Conservation (phyloP, 1,140 invertebrate species). For the Bursaphelenchus mucronatus region DNA sequence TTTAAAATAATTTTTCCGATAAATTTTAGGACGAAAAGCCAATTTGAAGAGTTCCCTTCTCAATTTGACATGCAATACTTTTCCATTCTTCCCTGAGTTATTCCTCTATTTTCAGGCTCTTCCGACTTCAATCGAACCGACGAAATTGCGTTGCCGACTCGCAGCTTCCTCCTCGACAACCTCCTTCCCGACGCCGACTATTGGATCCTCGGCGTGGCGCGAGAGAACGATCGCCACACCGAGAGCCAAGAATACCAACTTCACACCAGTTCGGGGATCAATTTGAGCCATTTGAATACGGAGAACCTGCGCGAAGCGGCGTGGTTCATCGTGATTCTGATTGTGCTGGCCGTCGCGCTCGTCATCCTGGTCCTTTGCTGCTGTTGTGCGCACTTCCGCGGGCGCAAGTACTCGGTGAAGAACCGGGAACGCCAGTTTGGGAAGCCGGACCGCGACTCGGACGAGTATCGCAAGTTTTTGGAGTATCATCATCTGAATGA, state of each 20-base stretch:
- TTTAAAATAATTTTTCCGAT: too few relatives aligned
- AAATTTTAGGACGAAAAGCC: too few relatives aligned
- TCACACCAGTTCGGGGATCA: slow-evolving; percentile 31
- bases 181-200: slow-evolving; percentile 48
- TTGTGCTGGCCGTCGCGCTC: slow-evolving; percentile 43
- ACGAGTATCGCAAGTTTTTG: slow-evolving; percentile 31
- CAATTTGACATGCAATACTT: too few relatives aligned
- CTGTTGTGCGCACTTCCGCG: slow-evolving; percentile 19
- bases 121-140: slow-evolving; percentile 41
- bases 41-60: too few relatives aligned
- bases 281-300: slow-evolving; percentile 41
- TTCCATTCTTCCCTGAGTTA: too few relatives aligned
- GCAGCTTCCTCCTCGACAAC: slow-evolving; percentile 33
- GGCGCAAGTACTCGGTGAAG: slow-evolving; percentile 42
- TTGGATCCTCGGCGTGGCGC: slow-evolving; percentile 48
- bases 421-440: slow-evolving; percentile 46
- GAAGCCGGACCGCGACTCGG: slow-evolving; percentile 5
- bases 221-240: slow-evolving; percentile 40
- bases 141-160: slow-evolving; percentile 44
- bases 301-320: slow-evolving; percentile 54
- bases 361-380: slow-evolving; percentile 46
- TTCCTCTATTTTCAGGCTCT: slow-evolving; percentile 31
- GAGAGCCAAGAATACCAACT: slow-evolving; percentile 32
- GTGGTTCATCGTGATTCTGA: slow-evolving; percentile 55
- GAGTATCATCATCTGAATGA: slow-evolving; percentile 30